Conservation (phyloP, 37 sponge, comb jelly and placozoan genomes). For the Tethya wilhelma region DNA sequence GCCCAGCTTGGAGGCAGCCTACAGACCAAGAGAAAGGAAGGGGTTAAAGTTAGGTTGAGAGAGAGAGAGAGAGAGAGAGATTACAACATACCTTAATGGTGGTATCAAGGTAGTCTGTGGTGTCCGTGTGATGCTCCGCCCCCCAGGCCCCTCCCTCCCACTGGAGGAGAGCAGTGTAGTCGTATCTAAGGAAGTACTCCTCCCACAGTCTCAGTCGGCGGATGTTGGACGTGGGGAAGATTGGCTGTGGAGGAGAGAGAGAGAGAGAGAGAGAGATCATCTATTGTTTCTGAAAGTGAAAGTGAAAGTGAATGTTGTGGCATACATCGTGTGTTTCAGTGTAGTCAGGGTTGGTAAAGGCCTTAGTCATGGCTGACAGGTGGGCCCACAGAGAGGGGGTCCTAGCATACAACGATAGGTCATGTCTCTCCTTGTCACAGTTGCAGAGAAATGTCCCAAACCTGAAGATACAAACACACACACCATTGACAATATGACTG, state of each 20-base stretch:
- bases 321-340: slow-evolving; percentile 26
- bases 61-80: not conserved
- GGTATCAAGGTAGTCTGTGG: not conserved
- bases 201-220: slow-evolving; percentile 90
- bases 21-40: not conserved
- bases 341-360: slow-evolving; percentile 58
- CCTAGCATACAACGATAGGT: slow-evolving; percentile 38
- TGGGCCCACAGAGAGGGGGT: slow-evolving; percentile 80
- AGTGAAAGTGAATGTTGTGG: not conserved
- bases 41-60: not conserved
- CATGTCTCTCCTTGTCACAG: slow-evolving; percentile 76
- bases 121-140: slow-evolving; percentile 1
- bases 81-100: not conserved
- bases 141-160: not conserved
- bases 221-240: slow-evolving; percentile 65
- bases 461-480: slow-evolving; percentile 39
- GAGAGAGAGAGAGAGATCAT: slow-evolving; percentile 1
- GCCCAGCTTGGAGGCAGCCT: not conserved
- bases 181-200: slow-evolving; percentile 92
- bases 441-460: slow-evolving; percentile 87
- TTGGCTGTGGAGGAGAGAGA: slow-evolving; percentile 5
- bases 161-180: slow-evolving; percentile 40
- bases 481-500: not conserved
- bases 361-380: slow-evolving; percentile 54
- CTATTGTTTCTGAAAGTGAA: slow-evolving; percentile 3